Evolutionary conservation across 2,113 vertebrate species (phyloP).

Genomic region (Aphyosemion australe): DNA sequence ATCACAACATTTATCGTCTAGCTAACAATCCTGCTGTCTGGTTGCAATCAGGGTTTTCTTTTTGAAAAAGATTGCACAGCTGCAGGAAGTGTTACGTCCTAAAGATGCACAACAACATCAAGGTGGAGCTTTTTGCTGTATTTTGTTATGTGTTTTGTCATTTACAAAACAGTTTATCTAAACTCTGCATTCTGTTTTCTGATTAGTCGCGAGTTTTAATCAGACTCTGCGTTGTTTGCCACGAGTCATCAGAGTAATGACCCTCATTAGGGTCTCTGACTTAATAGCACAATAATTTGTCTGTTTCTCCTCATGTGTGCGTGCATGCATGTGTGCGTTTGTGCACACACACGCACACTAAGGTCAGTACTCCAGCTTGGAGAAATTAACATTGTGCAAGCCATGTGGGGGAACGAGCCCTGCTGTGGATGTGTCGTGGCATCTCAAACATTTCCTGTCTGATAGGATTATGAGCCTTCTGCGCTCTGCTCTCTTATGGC

Average conservation of each 20-base stretch:
- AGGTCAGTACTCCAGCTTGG: slow-evolving; percentile 48
- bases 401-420: slow-evolving; percentile 81
- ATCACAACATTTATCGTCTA: slow-evolving; percentile 42
- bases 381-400: slow-evolving; percentile 63
- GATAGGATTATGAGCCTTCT: slow-evolving; percentile 90
- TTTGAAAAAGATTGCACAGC: slow-evolving; percentile 4
- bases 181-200: slow-evolving; percentile 21
- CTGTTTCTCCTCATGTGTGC: neutral
- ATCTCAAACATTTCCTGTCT: slow-evolving; percentile 97
- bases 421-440: slow-evolving; percentile 94
- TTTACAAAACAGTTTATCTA: slow-evolving; percentile 8
- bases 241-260: slow-evolving; percentile 58
- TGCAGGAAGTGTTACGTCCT: slow-evolving; percentile 16
- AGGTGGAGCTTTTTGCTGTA: slow-evolving; percentile 15
- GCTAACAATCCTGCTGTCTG: slow-evolving; percentile 40
- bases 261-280: slow-evolving; percentile 72
- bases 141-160: neutral
- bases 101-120: slow-evolving; percentile 41
- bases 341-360: neutral
- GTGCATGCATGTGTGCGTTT: neutral
- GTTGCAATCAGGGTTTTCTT: slow-evolving; percentile 34
- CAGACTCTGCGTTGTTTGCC: slow-evolving; percentile 40
- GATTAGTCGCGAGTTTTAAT: slow-evolving; percentile 46
- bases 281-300: slow-evolving; percentile 44
- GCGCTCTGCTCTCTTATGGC: slow-evolving; percentile 87